These are phyloP conservation scores for Oophaga pumilio DNA, from an alignment of 2,113 vertebrate genomes.

Conservation along the genomic window DNA sequence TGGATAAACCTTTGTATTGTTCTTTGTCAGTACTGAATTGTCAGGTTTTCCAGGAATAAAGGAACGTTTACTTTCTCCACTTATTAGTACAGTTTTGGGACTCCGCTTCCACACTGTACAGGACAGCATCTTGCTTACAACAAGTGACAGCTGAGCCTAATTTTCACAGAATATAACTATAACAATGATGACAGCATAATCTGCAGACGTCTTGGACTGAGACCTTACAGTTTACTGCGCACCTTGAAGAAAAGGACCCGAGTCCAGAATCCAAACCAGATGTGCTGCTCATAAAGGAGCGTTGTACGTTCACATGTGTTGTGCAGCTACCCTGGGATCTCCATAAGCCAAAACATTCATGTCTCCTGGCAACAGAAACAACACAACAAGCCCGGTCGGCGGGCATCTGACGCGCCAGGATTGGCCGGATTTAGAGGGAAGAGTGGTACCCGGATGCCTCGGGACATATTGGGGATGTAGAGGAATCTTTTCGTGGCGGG, in stretches of 20 bases:
- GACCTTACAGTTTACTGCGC: constrained; percentile 47
- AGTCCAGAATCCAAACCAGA: constrained; percentile 80
- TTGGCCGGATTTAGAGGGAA: constrained; percentile 66
- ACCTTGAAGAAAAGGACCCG: constrained; percentile 70
- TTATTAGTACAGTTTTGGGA: not conserved
- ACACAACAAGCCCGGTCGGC: constrained; percentile 75
- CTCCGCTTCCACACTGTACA: not conserved
- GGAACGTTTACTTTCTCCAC: not conserved
- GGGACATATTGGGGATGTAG: constrained; percentile 59
- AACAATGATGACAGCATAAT: constrained; percentile 45
- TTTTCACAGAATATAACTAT: constrained; percentile 20
- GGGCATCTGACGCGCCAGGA: constrained; percentile 70
- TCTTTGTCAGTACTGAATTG: too few species aligned
- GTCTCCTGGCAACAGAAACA: constrained; percentile 76
- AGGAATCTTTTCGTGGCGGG: constrained; percentile 29
- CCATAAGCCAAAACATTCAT: constrained; percentile 80
- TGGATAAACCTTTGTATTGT: too few species aligned
- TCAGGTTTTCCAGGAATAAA: too few species aligned
- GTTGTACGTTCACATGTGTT: constrained; percentile 74
- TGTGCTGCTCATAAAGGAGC: constrained; percentile 70
- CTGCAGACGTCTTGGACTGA: constrained; percentile 12
- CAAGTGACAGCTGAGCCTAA: constrained; percentile 14
- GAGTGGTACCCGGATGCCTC: constrained; percentile 61
- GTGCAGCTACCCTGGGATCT: constrained; percentile 80
- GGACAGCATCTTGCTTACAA: not conserved